Base-by-base conservation (phyloP, 2,797 vertebrate species). In the Sardinella longiceps region DNA sequence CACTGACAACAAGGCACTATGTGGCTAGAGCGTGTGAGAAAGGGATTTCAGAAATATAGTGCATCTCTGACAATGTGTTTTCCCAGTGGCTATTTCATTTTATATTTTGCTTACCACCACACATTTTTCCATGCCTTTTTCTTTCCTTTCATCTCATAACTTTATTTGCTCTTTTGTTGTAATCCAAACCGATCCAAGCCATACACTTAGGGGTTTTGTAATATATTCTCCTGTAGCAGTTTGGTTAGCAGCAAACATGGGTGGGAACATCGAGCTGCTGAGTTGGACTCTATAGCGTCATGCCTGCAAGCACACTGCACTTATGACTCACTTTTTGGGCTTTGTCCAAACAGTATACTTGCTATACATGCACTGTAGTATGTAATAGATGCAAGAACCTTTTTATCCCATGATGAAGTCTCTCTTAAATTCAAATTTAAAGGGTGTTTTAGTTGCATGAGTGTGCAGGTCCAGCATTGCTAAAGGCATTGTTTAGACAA, bases 151-250 rank as follows among this genome's bases (percentile, higher is more conserved):
- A 30, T 66, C 25, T 66, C 20, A 74, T 20, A 37, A 33, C 39
- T 74, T 39, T 74, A 37, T 74, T 15, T 74, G 66, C 39, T 74
- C 66, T 74, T 74, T 74, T 74, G 66, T 15, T 6, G 66, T 39
- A 6, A 20, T 37, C 15, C 66, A 39, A 18, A 18, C 66, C 66
- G 4, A 2, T 74, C 15, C 66, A 5, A 6, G 63, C 9, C 63
- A 66, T 33, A 33, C 25, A 30, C 1, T 63, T 28, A 2, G 6
- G 4, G 28, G 1, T 63, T n/a, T n/a, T 28, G 0, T n/a, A 5
- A 20, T 63, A 25, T 48, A 48, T 48, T 20, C 20, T 23, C 51
- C 5, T 20, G 20, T 51, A 51, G 11, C 50, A 2, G 14, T 11
- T 70, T 33, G 11, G 66, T 74, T 37, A 74, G 66, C 33, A 39